Percentiles rank a stretch among this genome's conserved stretches.
Evolutionary conservation across 2,888 invertebrate genomes (phyloP).

Genomic region (Leptopilina drosophilae): DNA sequence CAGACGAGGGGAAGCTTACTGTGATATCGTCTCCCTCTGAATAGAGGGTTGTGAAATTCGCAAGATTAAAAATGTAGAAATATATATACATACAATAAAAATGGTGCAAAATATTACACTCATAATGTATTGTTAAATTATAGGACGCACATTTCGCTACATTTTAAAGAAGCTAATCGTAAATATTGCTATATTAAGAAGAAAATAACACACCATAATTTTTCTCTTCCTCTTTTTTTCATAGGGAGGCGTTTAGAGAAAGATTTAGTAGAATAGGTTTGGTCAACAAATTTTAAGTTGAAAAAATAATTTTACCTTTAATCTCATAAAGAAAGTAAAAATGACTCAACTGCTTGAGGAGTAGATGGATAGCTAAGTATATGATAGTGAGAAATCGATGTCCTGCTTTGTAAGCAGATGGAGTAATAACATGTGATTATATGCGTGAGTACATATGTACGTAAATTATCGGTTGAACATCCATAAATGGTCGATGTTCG

Average conservation of each 20-base stretch:
- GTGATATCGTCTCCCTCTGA: conserved; percentile 48
- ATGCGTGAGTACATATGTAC: conserved; percentile 60
- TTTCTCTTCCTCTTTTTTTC: too few relatives aligned
- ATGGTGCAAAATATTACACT: conserved; percentile 50
- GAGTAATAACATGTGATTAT: conserved; percentile 63
- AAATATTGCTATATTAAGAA: neutral
- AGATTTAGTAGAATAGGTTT: too few relatives aligned
- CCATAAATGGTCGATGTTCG: conserved; percentile 5
- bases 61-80: conserved; percentile 73
- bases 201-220: too few relatives aligned
- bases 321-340: too few relatives aligned
- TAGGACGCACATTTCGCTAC: neutral
- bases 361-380: neutral
- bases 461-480: conserved; percentile 61
- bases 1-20: conserved; percentile 7
- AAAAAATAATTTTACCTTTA: too few relatives aligned
- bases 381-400: conserved; percentile 42
- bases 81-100: conserved; percentile 48
- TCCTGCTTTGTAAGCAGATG: conserved; percentile 17
- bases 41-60: conserved; percentile 62
- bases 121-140: conserved; percentile 22
- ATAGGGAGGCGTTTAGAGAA: too few relatives aligned
- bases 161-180: neutral
- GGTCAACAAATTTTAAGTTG: too few relatives aligned
- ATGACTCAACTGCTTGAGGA: neutral